A percentile compares a stretch with the other conserved stretches of the same genome.
phyloP scores from a whole-genome alignment of 2,113 vertebrate species.

The Cephalopholis sonnerati region DNA sequence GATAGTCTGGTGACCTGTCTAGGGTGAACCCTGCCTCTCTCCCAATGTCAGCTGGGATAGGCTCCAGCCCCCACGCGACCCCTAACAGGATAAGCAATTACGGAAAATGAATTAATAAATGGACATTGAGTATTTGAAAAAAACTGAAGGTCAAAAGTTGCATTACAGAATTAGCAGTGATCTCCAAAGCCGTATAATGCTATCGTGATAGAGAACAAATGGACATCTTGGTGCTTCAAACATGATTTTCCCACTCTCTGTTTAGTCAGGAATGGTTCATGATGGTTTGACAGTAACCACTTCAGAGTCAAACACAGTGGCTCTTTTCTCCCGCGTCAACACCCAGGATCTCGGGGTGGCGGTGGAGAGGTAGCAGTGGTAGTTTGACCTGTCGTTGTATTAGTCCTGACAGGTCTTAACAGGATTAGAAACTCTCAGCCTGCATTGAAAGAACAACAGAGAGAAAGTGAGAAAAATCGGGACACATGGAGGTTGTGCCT shows the following conservation, averaged over 20 bases:
- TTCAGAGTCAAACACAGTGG: slow-evolving; percentile 54
- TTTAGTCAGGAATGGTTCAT: slow-evolving; percentile 30
- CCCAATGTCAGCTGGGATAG: no score
- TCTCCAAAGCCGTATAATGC: neutral
- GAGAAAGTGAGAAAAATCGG: slow-evolving; percentile 35
- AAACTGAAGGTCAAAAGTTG: neutral
- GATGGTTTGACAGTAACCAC: slow-evolving; percentile 61
- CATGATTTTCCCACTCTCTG: neutral
- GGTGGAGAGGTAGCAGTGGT: slow-evolving; percentile 28
- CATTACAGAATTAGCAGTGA: neutral
- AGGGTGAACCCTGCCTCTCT: no score
- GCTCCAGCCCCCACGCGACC: no score
- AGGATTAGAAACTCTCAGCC: slow-evolving; percentile 70
- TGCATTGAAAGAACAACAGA: slow-evolving; percentile 47
- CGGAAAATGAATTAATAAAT: no score
- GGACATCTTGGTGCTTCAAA: neutral
- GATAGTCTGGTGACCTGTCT: no score
- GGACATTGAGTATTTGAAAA: no score
- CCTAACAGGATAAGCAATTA: no score
- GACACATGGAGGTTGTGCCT: slow-evolving; percentile 55
- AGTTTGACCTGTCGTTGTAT: slow-evolving; percentile 72
- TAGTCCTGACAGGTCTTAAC: slow-evolving; percentile 77
- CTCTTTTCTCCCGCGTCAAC: slow-evolving; percentile 65
- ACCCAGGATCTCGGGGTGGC: slow-evolving; percentile 39
- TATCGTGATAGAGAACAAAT: slow-evolving; percentile 11